phyloP scores from a whole-genome alignment of 1,140 invertebrate genomes.

The Colletes gigas region DNA sequence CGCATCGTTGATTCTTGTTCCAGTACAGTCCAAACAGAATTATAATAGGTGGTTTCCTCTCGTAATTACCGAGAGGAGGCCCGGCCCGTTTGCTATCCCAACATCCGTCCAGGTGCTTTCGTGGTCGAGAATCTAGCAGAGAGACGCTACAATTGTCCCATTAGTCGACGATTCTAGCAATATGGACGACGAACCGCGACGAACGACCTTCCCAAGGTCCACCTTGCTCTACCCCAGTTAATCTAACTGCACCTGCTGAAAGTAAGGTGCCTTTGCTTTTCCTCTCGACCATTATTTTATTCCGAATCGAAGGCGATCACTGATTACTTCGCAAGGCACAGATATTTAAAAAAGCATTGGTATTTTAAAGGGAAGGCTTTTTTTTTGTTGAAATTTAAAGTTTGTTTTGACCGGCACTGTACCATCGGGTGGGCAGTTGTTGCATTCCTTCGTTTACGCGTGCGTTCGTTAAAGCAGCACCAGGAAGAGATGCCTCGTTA shows the following conservation, averaged over 20 bases:
- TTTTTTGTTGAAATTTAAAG: too few species aligned
- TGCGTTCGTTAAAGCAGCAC: constrained; percentile 56
- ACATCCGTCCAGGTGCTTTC: constrained; percentile 39
- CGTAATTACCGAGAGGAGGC: constrained; percentile 44
- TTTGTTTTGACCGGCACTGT: too few species aligned
- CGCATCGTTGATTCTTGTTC: too few species aligned
- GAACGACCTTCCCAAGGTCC: constrained; percentile 67
- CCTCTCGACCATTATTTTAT: too few species aligned
- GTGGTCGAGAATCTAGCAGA: constrained; percentile 19
- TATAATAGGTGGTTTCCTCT: not conserved
- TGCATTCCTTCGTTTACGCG: constrained; percentile 67
- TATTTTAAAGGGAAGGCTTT: too few species aligned
- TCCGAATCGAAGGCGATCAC: too few species aligned
- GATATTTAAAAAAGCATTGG: too few species aligned
- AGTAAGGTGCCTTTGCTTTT: constrained; percentile 5
- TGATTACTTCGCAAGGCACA: too few species aligned
- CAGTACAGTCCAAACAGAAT: too few species aligned
- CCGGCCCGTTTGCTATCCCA: constrained; percentile 32
- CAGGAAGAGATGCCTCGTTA: constrained; percentile 61
- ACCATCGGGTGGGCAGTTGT: not conserved
- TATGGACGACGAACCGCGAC: constrained; percentile 53
- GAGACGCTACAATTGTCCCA: constrained; percentile 37
- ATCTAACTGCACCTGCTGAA: constrained; percentile 22
- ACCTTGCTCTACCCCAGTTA: constrained; percentile 22
- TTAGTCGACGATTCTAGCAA: constrained; percentile 66